Evolutionary conservation across 2,888 invertebrate species (phyloP), one percentile per base, ranked within the genome.

Genomic region (Campoletis raptor): DNA sequence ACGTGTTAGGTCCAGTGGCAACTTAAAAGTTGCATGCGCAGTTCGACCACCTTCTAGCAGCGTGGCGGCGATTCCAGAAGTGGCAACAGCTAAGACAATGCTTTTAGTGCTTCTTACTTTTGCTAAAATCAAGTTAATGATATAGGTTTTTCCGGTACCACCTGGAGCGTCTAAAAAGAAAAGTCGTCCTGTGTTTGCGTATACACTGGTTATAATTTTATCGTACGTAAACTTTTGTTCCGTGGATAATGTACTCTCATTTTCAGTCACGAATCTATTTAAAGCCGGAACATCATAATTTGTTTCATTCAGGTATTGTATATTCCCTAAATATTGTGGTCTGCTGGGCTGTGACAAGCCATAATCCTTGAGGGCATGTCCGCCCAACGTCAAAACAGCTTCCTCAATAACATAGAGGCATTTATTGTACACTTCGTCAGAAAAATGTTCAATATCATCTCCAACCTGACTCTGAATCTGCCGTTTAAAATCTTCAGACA

Each of bases 11-110:
- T 94, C 91, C 40, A 94, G 86, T 64, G 93, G 93, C 83, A 94
- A 87, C 83, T 94, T 94, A 2, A 95, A 89, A 42, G 90, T 88
- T 15, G 92, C 93, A 91, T 95, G 94, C 15, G 93, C 93, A 57
- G 94, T 95, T 87, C 92, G 70, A 10, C 93, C 93, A 24, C 90
- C 90, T 64, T 91, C 90, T 21, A 95, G 85, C 45, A 95, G 90
- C n/a, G 93, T 94, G 8, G 94, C 94, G 45, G 94, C 94, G 85
- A 95, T 95, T 12, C 94, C 94, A 8, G 94, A 94, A 54, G 93
- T 94, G 10, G 94, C 94, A 37, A 94, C 86, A 15, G 94, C 93
- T 54, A 95, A 73, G 15, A 93, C 93, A 72, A 93, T 92, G 9
- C 88, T 82, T 54, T 79, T 37, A 83, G 84, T 18, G 6, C 36